phyloP scores from a whole-genome alignment of 2,888 invertebrate genomes.

The Zhuqinia jingwanae region DNA sequence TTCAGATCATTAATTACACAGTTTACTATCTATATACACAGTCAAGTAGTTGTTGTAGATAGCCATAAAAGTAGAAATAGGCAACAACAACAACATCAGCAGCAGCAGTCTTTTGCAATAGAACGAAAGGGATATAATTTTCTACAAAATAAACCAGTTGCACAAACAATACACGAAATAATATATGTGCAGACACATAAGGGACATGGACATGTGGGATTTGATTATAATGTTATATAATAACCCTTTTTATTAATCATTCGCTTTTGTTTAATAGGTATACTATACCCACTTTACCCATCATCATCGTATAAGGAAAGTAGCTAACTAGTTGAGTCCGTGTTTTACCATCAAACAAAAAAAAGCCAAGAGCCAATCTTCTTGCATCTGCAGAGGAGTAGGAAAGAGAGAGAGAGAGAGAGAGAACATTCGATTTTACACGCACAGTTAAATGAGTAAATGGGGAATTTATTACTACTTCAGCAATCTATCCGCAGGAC shows the following conservation, averaged over 20 bases:
- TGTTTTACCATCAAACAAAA: neutral
- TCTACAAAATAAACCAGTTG: conserved; percentile 20
- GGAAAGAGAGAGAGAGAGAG: no score
- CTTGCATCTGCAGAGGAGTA: no score
- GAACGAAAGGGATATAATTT: neutral
- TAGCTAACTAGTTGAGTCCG: neutral
- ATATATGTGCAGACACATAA: neutral
- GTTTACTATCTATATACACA: no score
- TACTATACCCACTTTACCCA: neutral
- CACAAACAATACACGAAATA: conserved; percentile 1
- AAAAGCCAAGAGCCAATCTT: neutral
- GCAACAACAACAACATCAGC: neutral
- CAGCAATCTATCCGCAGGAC: no score
- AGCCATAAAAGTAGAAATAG: neutral
- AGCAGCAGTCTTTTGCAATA: conserved; percentile 9
- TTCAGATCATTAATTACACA: conserved; percentile 15
- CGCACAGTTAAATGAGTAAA: neutral
- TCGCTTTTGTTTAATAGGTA: neutral
- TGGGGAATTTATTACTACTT: conserved; percentile 5
- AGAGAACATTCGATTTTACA: neutral
- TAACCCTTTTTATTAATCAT: conserved; percentile 23
- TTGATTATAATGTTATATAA: conserved; percentile 20
- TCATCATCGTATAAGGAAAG: no score
- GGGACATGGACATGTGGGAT: conserved; percentile 18
- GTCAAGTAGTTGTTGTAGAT: no score